Evolutionary conservation across 2,797 vertebrate genomes (phyloP), one percentile per base, ranked within the genome.

Genomic region (Arnoldichthys spilopterus): DNA sequence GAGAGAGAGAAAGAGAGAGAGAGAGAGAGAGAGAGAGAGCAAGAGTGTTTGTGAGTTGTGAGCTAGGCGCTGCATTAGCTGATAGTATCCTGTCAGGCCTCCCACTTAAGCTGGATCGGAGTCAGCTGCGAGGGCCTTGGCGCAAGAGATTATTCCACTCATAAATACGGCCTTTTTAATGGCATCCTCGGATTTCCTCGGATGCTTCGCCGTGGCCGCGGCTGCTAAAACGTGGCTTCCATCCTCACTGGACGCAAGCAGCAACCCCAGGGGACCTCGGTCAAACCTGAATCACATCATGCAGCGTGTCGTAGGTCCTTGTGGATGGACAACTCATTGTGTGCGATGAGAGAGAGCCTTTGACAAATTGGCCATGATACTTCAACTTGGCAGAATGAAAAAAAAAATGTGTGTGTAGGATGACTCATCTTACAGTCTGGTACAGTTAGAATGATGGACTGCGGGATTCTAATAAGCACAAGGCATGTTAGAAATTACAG

Each of bases 131-230:
- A 59, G 56, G 24, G 47, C 61, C 30, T 66, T 73, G 66, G 72
- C 72, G 82, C 87, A 82, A 74, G 77, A 87, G 86, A 92, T 93
- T 92, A 92, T 91, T 90, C 87, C 90, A 86, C 85, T 86, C 88
- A 88, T 92, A 93, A 93, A 93, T 91, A 84, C 87, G 78, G 87
- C 83, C 84, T 71, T 91, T 93, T 93, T 90, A 92, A 93, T 89
- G 78, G 89, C 85, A 87, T 90, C 86, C 16, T 90, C 85, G 87
- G 89, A 87, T 89, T 90, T 86, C 86, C 82, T 88, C 79, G 56
- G 24, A 61, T 54, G 64, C 51, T 32, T 54, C 34, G 24, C 58
- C 3, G 47, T 0, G 11, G 79, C 81, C 80, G 90, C 87, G 13
- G 28, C 59, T 62, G 54, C 22, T 90, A 78, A 62, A 63, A 37